Conservation (phyloP, 2,113 vertebrate genomes). For the rabbit (Oryctolagus cuniculus) region mOryCun1.1 NC_091435.1:169155001-169155500, state of each 20-base stretch:
- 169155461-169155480: background rate
- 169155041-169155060: background rate
- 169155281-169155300: background rate
- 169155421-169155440: background rate
- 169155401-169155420: constrained; percentile 17
- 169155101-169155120: background rate
- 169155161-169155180: background rate
- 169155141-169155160: background rate
- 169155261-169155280: constrained; percentile 38
- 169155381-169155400: constrained; percentile 21
- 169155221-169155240: constrained; percentile 26
- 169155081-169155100: background rate
- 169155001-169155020: background rate
- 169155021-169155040: background rate
- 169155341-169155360: background rate
- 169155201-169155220: background rate
- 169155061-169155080: background rate
- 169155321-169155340: background rate
- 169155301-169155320: background rate
- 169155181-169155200: constrained; percentile 25
- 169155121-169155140: background rate
- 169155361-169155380: background rate
- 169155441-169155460: constrained; percentile 48
- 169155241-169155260: constrained; percentile 4
- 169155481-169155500: background rate